Base-by-base conservation (phyloP, 2,797 vertebrate species). In the Xyrichtys novacula region DNA sequence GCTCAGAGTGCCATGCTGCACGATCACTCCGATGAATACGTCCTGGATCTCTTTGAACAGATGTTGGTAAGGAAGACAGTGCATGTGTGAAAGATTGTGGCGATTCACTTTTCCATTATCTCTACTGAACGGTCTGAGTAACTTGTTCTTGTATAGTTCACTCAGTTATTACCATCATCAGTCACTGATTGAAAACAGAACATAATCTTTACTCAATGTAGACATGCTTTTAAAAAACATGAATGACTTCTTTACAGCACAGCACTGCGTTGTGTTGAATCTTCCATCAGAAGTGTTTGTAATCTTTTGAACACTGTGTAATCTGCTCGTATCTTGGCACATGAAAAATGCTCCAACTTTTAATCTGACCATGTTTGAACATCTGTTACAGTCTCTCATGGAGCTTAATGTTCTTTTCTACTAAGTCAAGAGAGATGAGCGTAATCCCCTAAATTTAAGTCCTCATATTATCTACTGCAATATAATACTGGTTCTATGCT, bases 11-110 rank as follows among this genome's bases (percentile, higher is more conserved):
- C 92, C 47, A 89, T 93, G 22, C 80, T 97, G 75, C 90, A 93
- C 0, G 94, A 95, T 36, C 87, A 93, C 62, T 14, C 92, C 0
- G 96, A 98, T 43, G 93, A 96, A 6, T 91, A 94, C 3, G 94
- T 98, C 58, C 91, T 98, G 72, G 91, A 90, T 8, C 95, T 97
- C 59, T 98, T 98, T 43, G 96, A 98, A 83, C 94, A 97, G 92
- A 97, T 98, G 96, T 82, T 98, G 96, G 96, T 98, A 89, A 94
- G 95, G 81, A 72, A 36, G 23, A 19, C 11, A 42, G n/a, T 44
- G 1, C 12, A 9, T 36, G 19, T 25, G 39, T 12, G 26, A 38
- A 14, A 54, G 22, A 38, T 59, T 60, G 38, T 36, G 6, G 9
- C 12, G 23, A 57, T 15, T 71, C 36, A 19, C 1, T 15, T 52